Percentiles rank a stretch among this genome's conserved stretches.
These are phyloP conservation scores for Drosophila mayri DNA, from an alignment of 1,140 invertebrate species.

Conservation along the genomic window DNA sequence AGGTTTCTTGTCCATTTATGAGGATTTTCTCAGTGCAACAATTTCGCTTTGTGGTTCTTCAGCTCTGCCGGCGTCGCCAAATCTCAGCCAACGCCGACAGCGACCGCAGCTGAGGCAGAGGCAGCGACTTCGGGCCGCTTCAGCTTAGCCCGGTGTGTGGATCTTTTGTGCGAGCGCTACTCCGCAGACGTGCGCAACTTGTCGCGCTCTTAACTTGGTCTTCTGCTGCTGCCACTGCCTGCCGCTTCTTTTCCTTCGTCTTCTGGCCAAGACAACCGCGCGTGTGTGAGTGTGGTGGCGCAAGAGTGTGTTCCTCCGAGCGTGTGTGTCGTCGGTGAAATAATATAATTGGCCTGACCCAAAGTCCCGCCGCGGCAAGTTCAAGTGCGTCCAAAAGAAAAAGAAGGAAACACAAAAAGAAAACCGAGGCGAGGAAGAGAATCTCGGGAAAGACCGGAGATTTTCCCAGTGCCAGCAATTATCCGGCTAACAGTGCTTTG, in stretches of 20 bases:
- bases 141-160: slow-evolving; percentile 57
- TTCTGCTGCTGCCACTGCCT: slow-evolving; percentile 43
- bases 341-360: slow-evolving; percentile 59
- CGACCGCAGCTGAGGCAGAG: slow-evolving; percentile 31
- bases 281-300: slow-evolving; percentile 21
- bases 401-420: slow-evolving; percentile 3
- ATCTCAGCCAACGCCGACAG: slow-evolving; percentile 46
- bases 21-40: slow-evolving; percentile 13
- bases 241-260: slow-evolving; percentile 34
- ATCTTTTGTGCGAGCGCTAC: slow-evolving; percentile 75
- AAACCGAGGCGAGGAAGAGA: slow-evolving; percentile 10
- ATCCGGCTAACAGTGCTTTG: slow-evolving; percentile 59
- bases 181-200: slow-evolving; percentile 79
- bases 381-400: slow-evolving; percentile 31
- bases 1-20: too few species aligned
- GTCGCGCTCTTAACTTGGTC: slow-evolving; percentile 71
- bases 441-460: slow-evolving; percentile 22
- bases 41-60: slow-evolving; percentile 75
- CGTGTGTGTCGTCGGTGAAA: slow-evolving; percentile 40
- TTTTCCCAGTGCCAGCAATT: slow-evolving; percentile 43
- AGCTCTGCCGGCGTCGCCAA: slow-evolving; percentile 53
- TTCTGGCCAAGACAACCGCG: slow-evolving; percentile 24
- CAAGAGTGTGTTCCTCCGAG: slow-evolving; percentile 7
- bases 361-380: slow-evolving; percentile 41
- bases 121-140: slow-evolving; percentile 57